Evolutionary conservation across 2,888 invertebrate species (phyloP).

Genomic region (Nomada goodeniana): DNA sequence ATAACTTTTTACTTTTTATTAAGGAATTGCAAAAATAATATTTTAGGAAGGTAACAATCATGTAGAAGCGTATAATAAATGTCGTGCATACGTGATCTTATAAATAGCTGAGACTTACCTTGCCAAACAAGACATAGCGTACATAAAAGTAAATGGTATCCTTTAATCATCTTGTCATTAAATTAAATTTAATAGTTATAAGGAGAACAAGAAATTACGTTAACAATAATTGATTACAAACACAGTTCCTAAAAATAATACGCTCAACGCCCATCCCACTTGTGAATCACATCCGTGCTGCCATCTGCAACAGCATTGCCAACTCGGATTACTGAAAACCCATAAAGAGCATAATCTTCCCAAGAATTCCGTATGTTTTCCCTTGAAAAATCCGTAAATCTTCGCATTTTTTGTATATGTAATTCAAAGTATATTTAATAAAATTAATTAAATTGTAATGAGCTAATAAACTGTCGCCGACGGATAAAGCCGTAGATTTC

Average conservation of each 20-base stretch:
- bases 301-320: slow-evolving; percentile 20
- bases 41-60: background rate
- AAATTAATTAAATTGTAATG: too few relatives aligned
- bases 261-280: slow-evolving; percentile 49
- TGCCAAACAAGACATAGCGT: slow-evolving; percentile 34
- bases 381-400: too few relatives aligned
- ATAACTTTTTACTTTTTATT: background rate
- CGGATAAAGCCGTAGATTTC: too few relatives aligned
- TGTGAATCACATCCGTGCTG: slow-evolving; percentile 46
- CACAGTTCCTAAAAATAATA: slow-evolving; percentile 4
- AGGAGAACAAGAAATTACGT: slow-evolving; percentile 8
- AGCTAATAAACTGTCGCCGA: too few relatives aligned
- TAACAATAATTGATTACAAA: background rate
- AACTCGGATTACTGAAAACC: too few relatives aligned
- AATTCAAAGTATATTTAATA: too few relatives aligned
- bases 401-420: too few relatives aligned
- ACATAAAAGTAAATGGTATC: slow-evolving; percentile 16
- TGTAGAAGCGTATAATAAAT: background rate
- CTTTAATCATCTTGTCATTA: slow-evolving; percentile 49
- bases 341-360: too few relatives aligned
- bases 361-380: too few relatives aligned
- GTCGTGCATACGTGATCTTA: background rate
- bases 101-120: slow-evolving; percentile 42
- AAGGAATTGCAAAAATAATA: background rate
- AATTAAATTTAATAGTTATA: slow-evolving; percentile 11